Percentiles rank a stretch among this genome's conserved stretches.
Conservation (phyloP, 2,888 invertebrate genomes). For the Yponomeuta plumbellus region DNA sequence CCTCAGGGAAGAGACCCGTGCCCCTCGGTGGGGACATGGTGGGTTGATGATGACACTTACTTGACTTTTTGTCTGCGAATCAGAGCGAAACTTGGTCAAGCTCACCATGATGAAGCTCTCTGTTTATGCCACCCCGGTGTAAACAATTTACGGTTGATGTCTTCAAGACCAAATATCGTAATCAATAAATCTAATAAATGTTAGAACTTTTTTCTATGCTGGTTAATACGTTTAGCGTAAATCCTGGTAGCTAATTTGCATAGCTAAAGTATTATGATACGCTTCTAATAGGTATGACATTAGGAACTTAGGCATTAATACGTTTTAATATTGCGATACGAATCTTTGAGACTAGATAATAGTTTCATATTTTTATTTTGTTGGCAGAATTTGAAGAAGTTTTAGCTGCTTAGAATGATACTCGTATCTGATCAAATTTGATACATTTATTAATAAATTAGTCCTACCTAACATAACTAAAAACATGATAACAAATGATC, state of each 20-base stretch:
- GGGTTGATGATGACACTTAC: no score
- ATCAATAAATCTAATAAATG: neutral
- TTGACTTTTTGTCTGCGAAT: no score
- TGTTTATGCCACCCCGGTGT: no score
- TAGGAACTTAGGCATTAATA: neutral
- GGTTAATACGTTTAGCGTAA: neutral
- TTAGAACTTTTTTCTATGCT: neutral
- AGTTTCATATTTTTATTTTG: neutral
- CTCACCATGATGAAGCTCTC: no score
- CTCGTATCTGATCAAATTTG: neutral
- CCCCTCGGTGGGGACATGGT: no score
- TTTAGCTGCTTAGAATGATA: neutral
- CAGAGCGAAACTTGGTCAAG: no score
- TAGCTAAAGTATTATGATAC: neutral
- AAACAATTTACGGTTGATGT: neutral
- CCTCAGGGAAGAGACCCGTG: no score
- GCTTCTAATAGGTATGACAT: neutral
- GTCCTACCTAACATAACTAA: no score
- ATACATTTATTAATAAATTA: neutral
- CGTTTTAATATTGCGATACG: neutral
- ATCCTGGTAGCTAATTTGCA: neutral
- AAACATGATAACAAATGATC: no score
- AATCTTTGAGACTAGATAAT: neutral
- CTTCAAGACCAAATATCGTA: neutral
- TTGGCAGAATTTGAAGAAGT: neutral